Evolutionary conservation across 2,113 vertebrate genomes (phyloP).

Genomic region (Salvator merianae): DNA sequence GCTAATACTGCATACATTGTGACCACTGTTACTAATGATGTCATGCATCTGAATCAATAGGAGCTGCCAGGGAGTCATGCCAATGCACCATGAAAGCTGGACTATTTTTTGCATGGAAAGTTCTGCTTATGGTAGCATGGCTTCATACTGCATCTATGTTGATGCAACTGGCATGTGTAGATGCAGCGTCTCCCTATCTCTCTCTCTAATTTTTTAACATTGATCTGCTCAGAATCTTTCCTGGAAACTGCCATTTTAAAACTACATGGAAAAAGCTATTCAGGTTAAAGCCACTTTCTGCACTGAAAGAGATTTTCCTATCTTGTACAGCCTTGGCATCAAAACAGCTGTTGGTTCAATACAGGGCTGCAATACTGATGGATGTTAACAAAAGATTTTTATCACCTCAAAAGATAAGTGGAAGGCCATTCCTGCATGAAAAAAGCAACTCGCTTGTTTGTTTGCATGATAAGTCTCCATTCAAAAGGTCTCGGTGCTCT

Average conservation of each 20-base stretch:
- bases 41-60: too few relatives aligned
- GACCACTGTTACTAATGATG: too few relatives aligned
- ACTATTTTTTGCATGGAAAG: too few relatives aligned
- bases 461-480: constrained; percentile 10
- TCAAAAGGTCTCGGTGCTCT: constrained; percentile 38
- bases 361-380: not conserved
- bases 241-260: not conserved
- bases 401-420: constrained; percentile 9
- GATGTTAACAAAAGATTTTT: constrained; percentile 27
- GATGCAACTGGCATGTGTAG: too few relatives aligned
- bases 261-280: not conserved
- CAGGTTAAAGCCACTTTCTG: not conserved
- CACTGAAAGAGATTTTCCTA: not conserved
- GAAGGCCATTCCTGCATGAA: not conserved
- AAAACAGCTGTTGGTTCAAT: constrained; percentile 21
- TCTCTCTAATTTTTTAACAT: not conserved
- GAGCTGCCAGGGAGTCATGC: too few relatives aligned
- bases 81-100: too few relatives aligned
- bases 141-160: too few relatives aligned
- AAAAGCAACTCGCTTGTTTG: constrained; percentile 19
- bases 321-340: constrained; percentile 32
- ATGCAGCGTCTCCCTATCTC: not conserved
- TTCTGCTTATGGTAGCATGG: too few relatives aligned
- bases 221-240: not conserved
- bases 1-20: too few relatives aligned